Evolutionary conservation across 2,888 invertebrate genomes (phyloP).

Genomic region (Oasisia sp.): DNA sequence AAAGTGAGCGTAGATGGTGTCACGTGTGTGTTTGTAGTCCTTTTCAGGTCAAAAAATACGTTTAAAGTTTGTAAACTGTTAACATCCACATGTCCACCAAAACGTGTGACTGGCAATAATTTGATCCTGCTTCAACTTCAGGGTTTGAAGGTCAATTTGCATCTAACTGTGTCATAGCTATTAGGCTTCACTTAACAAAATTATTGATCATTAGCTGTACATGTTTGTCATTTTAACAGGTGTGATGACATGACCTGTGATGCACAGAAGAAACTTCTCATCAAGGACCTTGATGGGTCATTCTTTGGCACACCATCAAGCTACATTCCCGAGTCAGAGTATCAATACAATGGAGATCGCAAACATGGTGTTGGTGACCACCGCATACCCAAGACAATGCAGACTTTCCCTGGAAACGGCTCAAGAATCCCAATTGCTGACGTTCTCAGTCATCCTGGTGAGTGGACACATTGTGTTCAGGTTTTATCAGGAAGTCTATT

Average conservation of each 20-base stretch:
- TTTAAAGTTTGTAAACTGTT: too few relatives aligned
- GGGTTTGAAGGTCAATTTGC: not conserved
- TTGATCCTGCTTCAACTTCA: not conserved
- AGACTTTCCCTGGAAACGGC: constrained; percentile 41
- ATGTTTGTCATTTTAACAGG: not conserved
- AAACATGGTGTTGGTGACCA: constrained; percentile 59
- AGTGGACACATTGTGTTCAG: not conserved
- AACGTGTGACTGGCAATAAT: too few relatives aligned
- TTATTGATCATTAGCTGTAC: not conserved
- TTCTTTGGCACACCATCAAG: constrained; percentile 49
- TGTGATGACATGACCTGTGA: constrained; percentile 66
- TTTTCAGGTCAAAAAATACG: too few relatives aligned
- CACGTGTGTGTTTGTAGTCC: too few relatives aligned
- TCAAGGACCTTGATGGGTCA: constrained; percentile 57
- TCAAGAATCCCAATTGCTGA: not conserved
- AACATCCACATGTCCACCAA: too few relatives aligned
- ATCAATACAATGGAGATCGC: constrained; percentile 53
- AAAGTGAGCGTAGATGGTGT: too few relatives aligned
- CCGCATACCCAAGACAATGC: constrained; percentile 58
- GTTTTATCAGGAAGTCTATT: not conserved
- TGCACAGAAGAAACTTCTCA: constrained; percentile 56
- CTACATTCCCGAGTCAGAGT: constrained; percentile 56
- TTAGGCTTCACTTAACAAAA: not conserved
- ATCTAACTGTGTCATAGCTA: not conserved
- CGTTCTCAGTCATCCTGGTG: not conserved